Conservation (phyloP, 2,888 invertebrate genomes). For the Metellina segmentata region DNA sequence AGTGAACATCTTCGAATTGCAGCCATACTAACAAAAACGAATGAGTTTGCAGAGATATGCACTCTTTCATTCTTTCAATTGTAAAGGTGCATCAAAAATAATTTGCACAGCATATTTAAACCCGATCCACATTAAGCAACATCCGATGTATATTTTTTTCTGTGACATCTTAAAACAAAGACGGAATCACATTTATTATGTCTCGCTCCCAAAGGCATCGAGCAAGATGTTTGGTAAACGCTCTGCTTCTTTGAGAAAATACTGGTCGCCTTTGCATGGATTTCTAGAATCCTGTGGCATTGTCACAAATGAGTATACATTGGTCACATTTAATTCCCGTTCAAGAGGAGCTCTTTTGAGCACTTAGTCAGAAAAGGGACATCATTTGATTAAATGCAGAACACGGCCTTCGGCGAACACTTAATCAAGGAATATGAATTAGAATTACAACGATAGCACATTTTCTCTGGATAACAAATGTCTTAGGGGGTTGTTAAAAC, state of each 20-base stretch:
- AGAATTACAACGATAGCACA: background rate
- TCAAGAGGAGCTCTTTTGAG: background rate
- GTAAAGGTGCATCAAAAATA: no score
- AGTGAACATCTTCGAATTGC: no score
- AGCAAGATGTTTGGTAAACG: background rate
- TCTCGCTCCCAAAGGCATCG: background rate
- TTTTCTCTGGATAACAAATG: background rate
- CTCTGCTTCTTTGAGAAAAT: background rate
- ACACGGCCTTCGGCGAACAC: background rate
- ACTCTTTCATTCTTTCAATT: no score
- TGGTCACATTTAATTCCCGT: background rate
- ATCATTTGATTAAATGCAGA: conserved; percentile 23
- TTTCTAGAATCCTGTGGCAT: background rate
- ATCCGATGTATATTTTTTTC: background rate
- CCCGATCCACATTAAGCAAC: background rate
- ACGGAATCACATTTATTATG: background rate
- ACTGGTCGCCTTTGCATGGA: background rate
- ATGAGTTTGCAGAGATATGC: no score
- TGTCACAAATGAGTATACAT: background rate
- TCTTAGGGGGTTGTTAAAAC: background rate
- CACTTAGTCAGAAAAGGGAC: background rate
- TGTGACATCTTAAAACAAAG: background rate
- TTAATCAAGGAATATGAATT: conserved; percentile 27
- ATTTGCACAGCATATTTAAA: background rate
- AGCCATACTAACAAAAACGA: no score